Base-by-base conservation (phyloP, 2,797 vertebrate genomes). In the Brachyrhaphis roseni region DNA sequence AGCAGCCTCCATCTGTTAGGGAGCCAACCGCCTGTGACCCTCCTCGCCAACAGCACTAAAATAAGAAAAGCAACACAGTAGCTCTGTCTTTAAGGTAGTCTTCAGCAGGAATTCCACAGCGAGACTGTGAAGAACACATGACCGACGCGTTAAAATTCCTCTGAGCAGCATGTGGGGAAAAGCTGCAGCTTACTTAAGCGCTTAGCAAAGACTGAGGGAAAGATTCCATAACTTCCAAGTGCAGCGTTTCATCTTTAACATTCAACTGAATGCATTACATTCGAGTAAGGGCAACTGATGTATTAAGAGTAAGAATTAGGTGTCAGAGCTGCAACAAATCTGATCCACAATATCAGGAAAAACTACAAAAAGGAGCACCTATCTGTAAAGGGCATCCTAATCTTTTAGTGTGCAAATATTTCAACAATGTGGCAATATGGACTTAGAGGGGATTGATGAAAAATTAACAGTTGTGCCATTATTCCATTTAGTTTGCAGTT, bases 111-210 rank as follows among this genome's bases (percentile, higher is more conserved):
- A 82, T 84, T 78, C n/a, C 41, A 73, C 66, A 51, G 72, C 53
- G 66, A 36, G 78, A 59, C 51, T 20, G 31, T 47, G 79, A 78
- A 26, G 20, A 90, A 41, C 94, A 91, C 93, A 91, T 93, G 93
- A 95, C 90, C 1, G 41, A 82, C 86, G 91, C 82, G 66, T 88
- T 92, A 77, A 84, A 85, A 95, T 93, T 92, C 91, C 91, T 84
- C 36, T 4, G 76, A 47, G 87, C 75, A 92, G 88, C 94, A 93
- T 80, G 89, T 93, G 93, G 94, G 92, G 39, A 36, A 81, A 86
- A 86, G 90, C 86, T 84, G 79, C 83, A 81, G 90, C 84, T 92
- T 92, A 90, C 79, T 82, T 62, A 0, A 84, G 85, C 72, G 20
- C 51, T 11, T 57, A 84, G 85, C 83, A 59, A 59, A 82, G 78